Evolutionary conservation across 2,888 invertebrate genomes (phyloP), one percentile per base, ranked within the genome.

Genomic region (Volucella inanis): DNA sequence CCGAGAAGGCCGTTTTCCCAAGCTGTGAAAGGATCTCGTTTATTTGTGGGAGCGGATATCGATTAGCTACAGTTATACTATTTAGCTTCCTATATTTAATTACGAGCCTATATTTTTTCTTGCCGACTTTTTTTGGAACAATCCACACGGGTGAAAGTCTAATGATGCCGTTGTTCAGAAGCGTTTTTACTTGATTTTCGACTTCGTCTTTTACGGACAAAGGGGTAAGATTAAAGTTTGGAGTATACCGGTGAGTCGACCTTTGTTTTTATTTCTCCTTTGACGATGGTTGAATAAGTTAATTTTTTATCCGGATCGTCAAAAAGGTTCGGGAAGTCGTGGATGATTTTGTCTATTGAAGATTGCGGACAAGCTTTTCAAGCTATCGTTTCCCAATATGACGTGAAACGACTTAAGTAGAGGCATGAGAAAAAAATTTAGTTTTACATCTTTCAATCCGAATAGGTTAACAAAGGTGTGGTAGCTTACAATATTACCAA

Each of bases 121-220:
- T 45, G 1, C 45, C 61, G 2, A 45, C n/a, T 50, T 71, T 70
- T 41, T 67, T 64, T 0, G 67, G 78, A 10, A 78, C 64, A 15
- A 79, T 71, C 70, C 76, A 72, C 1, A 86, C 76, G 2, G 80
- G 77, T 0, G 80, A 72, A 10, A 3, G 80, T 52, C 54, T 68
- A 14, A 80, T 80, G 8, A 39, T 47, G 10, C 72, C 74, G 41
- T 45, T 50, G 41, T 45, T 50, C 8, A 65, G 8, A 0, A 74
- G 9, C 41, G 59, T 38, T 31, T 52, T 10, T 2, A 75, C n/a
- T 47, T 75, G 50, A 70, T 62, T 75, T 14, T 81, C 76, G 10
- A 76, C 54, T 39, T 75, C 59, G 2, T 52, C 43, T 43, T 59
- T 81, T 11, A 81, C 50, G 1, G 31, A 49, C 75, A 12, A n/a